Evolutionary conservation across 2,888 invertebrate genomes (phyloP).

Genomic region (Apoda limacodes): DNA sequence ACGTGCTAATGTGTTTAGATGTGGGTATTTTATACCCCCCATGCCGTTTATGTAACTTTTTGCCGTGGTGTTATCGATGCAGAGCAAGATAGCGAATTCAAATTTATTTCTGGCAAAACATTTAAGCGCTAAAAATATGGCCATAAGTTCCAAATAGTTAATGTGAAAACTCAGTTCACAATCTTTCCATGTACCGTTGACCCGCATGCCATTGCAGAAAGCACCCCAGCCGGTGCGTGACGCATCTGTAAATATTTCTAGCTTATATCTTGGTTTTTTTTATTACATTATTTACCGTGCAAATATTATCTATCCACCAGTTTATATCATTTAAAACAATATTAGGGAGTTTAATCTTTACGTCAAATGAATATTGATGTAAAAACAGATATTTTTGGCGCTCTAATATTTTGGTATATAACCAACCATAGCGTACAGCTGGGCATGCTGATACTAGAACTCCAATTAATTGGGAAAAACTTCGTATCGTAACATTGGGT

Average conservation of each 20-base stretch:
- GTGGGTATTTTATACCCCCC: conserved; percentile 12
- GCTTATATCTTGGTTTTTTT: conserved; percentile 2
- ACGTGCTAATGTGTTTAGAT: conserved; percentile 11
- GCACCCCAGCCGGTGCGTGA: conserved; percentile 7
- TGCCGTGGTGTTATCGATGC: conserved; percentile 18
- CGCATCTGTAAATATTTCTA: conserved; percentile 11
- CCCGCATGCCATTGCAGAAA: not conserved
- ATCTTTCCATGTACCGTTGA: conserved; percentile 1
- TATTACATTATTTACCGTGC: not conserved
- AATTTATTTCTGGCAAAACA: conserved; percentile 9
- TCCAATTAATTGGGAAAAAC: no score
- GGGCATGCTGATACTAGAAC: no score
- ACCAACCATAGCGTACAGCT: no score
- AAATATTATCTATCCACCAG: conserved; percentile 13
- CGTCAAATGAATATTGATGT: no score
- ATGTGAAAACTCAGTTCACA: no score
- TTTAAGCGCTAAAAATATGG: conserved; percentile 13
- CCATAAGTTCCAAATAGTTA: conserved; percentile 10
- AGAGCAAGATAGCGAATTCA: conserved; percentile 10
- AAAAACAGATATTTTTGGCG: no score
- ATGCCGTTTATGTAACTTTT: conserved; percentile 15
- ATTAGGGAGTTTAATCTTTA: conserved; percentile 3
- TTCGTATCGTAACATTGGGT: no score
- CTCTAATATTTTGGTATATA: no score
- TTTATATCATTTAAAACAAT: conserved; percentile 5